Evolutionary conservation across 2,113 vertebrate genomes (phyloP), one percentile per base, ranked within the genome.

Genomic region (Malurus elegans): DNA sequence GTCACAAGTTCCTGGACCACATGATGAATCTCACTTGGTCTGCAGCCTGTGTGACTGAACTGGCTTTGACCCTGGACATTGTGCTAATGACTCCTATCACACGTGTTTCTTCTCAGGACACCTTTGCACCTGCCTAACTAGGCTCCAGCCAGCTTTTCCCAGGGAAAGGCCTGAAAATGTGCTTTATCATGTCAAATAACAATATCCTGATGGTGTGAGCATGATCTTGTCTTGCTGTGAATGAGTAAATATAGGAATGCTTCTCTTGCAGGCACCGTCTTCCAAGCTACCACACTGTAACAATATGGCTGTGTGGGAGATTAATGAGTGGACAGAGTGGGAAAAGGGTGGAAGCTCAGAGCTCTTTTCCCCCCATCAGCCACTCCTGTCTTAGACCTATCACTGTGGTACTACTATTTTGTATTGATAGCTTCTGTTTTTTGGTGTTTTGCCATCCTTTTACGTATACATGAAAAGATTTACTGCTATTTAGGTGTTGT

Each of bases 1-100:
- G 70, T 92, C 88, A 42, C 88, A 96, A 92, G 91, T 85, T 91
- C 87, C 67, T 53, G 70, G 86, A 64, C 62, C 45, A 44, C 47
- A 83, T 95, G 74, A 94, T 75, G 74, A 91, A 96, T 94, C 89
- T 95, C 74, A 36, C 64, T 95, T 92, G 70, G 58, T 92, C 89
- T 84, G 47, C 76, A 61, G 42, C 67, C 82, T 90, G 82, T 92
- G 64, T 69, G 67, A 18, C 67, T 95, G 64, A 76, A 89, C 90
- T 96, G 67, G 1, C 90, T 91, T 85, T 97, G 92, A 97, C 96
- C 95, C 93, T 82, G 65, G 64, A 45, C 80, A 79, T 88, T 96
- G 85, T 95, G 62, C 67, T 90, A 88, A 78, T 10, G 6, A 69
- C 56, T 58, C 47, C 50, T 56, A 45, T 72, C 38, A n/a, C 71